phyloP scores from a whole-genome alignment of 2,113 vertebrate species.

The Laterallus jamaicensis region DNA sequence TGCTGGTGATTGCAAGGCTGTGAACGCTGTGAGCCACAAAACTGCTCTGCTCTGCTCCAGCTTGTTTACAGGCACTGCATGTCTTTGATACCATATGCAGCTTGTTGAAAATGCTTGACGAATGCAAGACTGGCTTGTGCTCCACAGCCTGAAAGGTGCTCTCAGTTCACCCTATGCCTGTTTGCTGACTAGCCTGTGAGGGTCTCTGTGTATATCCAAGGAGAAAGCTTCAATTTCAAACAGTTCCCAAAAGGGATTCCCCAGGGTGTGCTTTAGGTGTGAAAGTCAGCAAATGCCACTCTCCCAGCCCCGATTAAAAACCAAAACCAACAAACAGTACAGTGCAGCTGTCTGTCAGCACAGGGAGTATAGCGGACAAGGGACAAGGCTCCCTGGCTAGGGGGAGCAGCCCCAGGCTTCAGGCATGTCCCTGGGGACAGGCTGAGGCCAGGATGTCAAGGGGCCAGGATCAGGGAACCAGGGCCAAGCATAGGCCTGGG shows the following conservation, averaged over 20 bases:
- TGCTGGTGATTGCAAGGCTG: background rate
- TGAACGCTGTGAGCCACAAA: accelerated
- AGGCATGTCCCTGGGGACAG: background rate
- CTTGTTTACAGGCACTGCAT: background rate
- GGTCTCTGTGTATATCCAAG: accelerated
- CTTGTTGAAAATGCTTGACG: background rate
- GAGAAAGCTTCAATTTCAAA: background rate
- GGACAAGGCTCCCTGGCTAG: background rate
- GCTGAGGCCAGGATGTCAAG: background rate
- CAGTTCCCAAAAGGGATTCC: background rate
- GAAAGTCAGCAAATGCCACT: background rate
- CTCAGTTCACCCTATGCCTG: accelerated
- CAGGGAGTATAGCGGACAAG: background rate
- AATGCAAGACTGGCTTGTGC: no score
- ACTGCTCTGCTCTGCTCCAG: background rate
- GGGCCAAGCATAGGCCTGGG: no score
- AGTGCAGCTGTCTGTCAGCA: no score
- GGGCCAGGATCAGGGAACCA: background rate
- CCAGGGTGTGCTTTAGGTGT: background rate
- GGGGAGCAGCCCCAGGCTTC: background rate
- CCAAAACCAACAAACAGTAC: no score
- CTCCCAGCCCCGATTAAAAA: background rate
- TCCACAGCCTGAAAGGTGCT: background rate
- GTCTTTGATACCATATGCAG: accelerated
- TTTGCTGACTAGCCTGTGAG: background rate